Conservation (phyloP, 2,113 vertebrate species). For the Megaptera novaeangliae region DNA sequence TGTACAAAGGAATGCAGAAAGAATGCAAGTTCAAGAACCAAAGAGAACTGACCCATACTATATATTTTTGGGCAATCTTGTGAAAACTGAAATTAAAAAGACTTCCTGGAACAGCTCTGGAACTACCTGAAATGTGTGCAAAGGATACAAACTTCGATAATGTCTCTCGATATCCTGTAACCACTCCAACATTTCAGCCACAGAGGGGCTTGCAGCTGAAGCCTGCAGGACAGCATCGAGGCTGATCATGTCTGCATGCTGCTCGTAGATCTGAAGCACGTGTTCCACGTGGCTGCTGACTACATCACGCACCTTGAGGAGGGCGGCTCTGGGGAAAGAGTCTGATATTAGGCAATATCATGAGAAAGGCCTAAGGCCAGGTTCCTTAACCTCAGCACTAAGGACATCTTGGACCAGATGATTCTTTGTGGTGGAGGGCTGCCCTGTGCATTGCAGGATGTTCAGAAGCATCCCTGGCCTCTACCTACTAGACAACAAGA, state of each 20-base stretch:
- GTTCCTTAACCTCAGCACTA: background rate
- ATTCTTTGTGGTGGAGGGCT: background rate
- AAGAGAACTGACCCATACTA: background rate
- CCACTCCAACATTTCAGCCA: slow-evolving; percentile 91
- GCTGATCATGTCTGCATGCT: slow-evolving; percentile 69
- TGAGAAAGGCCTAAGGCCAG: background rate
- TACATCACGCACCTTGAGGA: slow-evolving; percentile 84
- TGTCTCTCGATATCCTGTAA: slow-evolving; percentile 87
- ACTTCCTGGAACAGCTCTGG: background rate
- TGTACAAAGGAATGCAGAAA: background rate
- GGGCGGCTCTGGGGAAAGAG: slow-evolving; percentile 72
- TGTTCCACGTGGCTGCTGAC: slow-evolving; percentile 78
- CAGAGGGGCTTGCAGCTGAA: slow-evolving; percentile 81
- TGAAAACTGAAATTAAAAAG: background rate
- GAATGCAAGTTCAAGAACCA: background rate
- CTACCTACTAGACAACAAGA: background rate
- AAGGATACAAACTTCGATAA: slow-evolving; percentile 91
- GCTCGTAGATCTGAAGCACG: slow-evolving; percentile 82
- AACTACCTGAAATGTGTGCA: background rate
- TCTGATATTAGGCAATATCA: background rate
- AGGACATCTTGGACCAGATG: background rate
- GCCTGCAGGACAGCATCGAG: slow-evolving; percentile 74
- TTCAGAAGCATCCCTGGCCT: background rate
- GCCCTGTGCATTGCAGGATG: background rate
- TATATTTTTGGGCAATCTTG: background rate